phyloP scores from a whole-genome alignment of 2,113 vertebrate species.

The Emydocephalus ijimae region DNA sequence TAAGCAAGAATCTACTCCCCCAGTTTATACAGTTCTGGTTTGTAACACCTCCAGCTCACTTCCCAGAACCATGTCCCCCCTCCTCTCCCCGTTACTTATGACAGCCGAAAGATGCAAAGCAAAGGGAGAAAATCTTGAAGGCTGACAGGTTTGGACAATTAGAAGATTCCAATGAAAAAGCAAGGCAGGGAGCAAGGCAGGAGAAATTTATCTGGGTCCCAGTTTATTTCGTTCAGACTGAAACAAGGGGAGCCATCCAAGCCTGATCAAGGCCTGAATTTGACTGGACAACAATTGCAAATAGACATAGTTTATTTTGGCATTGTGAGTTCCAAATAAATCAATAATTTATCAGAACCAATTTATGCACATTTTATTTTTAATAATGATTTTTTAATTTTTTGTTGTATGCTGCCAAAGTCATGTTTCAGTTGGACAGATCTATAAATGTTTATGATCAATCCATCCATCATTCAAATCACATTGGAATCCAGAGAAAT shows the following conservation, averaged over 20 bases:
- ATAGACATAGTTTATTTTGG: not conserved
- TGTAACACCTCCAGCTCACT: too few species aligned
- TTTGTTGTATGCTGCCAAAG: not conserved
- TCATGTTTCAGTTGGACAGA: not conserved
- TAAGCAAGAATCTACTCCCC: too few species aligned
- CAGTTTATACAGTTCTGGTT: too few species aligned
- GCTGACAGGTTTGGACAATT: not conserved
- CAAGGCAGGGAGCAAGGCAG: not conserved
- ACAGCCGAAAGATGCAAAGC: too few species aligned
- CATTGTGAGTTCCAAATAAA: not conserved
- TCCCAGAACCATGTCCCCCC: too few species aligned
- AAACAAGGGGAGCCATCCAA: not conserved
- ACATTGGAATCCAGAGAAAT: not conserved
- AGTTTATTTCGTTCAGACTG: not conserved
- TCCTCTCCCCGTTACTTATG: too few species aligned
- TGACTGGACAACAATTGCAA: not conserved
- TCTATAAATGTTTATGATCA: not conserved
- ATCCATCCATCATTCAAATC: not conserved
- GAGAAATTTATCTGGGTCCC: not conserved
- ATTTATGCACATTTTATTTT: not conserved
- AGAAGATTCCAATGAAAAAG: not conserved
- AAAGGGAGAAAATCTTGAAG: too few species aligned
- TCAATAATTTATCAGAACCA: not conserved
- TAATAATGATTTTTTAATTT: not conserved
- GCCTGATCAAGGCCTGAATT: not conserved